A percentile compares a stretch with the other conserved stretches of the same genome.
phyloP scores from a whole-genome alignment of 2,888 invertebrate species.

The Papilio elwesi region DNA sequence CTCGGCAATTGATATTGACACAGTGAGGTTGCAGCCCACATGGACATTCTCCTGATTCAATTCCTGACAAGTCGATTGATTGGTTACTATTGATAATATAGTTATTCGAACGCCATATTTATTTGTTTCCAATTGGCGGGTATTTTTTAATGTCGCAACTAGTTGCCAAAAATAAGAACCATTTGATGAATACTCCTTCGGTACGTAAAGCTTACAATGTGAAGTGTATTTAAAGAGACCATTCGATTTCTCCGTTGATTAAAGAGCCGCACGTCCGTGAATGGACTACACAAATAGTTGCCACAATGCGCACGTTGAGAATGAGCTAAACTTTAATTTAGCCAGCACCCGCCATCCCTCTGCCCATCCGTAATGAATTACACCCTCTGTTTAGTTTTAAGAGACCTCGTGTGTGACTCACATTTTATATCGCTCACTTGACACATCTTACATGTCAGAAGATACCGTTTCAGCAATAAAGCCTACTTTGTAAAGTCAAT shows the following conservation, averaged over 20 bases:
- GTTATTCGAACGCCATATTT: too few species aligned
- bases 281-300: slow-evolving; percentile 69
- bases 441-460: slow-evolving; percentile 47
- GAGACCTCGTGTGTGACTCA: slow-evolving; percentile 68
- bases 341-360: slow-evolving; percentile 70
- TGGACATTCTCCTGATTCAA: too few species aligned
- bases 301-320: slow-evolving; percentile 68
- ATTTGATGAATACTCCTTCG: slow-evolving; percentile 23
- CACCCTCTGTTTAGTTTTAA: slow-evolving; percentile 74
- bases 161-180: slow-evolving; percentile 29
- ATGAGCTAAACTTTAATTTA: slow-evolving; percentile 80
- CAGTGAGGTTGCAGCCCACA: too few species aligned
- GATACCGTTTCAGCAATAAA: slow-evolving; percentile 49
- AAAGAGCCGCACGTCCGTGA: slow-evolving; percentile 72
- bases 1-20: too few species aligned
- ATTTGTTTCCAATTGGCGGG: not conserved
- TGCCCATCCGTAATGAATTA: slow-evolving; percentile 73
- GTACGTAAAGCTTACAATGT: slow-evolving; percentile 43
- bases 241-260: slow-evolving; percentile 81
- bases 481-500: slow-evolving; percentile 63
- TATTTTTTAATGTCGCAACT: slow-evolving; percentile 9
- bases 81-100: too few species aligned
- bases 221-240: slow-evolving; percentile 63
- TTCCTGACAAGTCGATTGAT: too few species aligned
- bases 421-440: slow-evolving; percentile 63